Conservation (phyloP, 1,140 invertebrate species). For the Nebria ingens region DNA sequence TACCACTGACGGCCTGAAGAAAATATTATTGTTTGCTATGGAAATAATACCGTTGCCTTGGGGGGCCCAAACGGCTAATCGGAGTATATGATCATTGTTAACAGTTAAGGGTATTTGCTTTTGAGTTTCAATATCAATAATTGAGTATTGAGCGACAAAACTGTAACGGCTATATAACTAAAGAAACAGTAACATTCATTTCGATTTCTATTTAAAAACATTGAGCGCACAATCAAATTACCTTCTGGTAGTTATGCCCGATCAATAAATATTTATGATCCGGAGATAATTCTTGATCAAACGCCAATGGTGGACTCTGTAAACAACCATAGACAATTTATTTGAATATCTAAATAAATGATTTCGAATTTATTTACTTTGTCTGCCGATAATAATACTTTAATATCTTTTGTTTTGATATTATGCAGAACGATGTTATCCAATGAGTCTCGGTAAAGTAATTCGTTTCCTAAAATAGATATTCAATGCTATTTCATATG, state of each 20-base stretch:
- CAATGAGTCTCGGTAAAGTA: conserved; percentile 16
- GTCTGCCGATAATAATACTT: conserved; percentile 15
- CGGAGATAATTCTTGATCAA: conserved; percentile 35
- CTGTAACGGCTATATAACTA: conserved; percentile 47
- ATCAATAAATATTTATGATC: conserved; percentile 40
- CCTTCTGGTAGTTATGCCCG: conserved; percentile 40
- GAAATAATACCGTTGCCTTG: conserved; percentile 58
- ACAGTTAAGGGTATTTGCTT: conserved; percentile 28
- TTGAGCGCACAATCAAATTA: conserved; percentile 32
- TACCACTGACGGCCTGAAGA: conserved; percentile 36
- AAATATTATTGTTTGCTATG: conserved; percentile 74
- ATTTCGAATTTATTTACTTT: conserved; percentile 16
- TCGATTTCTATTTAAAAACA: conserved; percentile 42
- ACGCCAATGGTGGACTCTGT: conserved; percentile 25
- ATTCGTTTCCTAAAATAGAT: conserved; percentile 18
- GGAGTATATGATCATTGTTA: conserved; percentile 43
- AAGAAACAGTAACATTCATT: conserved; percentile 32
- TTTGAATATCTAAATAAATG: conserved; percentile 27
- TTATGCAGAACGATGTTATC: conserved; percentile 19
- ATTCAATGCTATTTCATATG: conserved; percentile 4
- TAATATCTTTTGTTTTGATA: conserved; percentile 11
- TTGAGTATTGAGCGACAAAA: conserved; percentile 43
- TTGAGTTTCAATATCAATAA: conserved; percentile 41
- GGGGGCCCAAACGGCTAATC: conserved; percentile 63
- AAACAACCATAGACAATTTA: conserved; percentile 25